Evolutionary conservation across 2,888 invertebrate species (phyloP), one percentile per base, ranked within the genome.

Genomic region (Chamaedrilus cognettii): DNA sequence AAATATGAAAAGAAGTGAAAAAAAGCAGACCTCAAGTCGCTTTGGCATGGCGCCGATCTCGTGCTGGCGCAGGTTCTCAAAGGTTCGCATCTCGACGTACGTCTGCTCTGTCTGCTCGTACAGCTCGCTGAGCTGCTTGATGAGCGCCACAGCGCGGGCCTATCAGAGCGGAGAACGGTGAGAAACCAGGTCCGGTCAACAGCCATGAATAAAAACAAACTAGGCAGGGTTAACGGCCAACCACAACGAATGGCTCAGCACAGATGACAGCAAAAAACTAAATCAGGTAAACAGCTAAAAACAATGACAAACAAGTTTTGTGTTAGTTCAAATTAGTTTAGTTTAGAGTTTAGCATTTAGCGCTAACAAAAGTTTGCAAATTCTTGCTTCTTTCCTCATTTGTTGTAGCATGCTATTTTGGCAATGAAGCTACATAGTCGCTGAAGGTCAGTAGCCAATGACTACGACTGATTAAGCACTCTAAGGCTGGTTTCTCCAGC

Each of bases 31-130:
- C 87, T 93, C 93, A 79, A 96, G 88, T 79, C 97, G 88, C 71
- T 94, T 89, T 0, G 96, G 94, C 77, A 97, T 89, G 30, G 96
- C 97, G 28, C 90, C 89, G 75, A 90, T 89, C 85, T 98, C 97
- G 82, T 95, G 93, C 64, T 91, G 90, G 71, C 93, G 90, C 51
- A 98, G 87, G 83, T 93, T 92, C 78, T 91, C 90, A 82, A 96
- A 97, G 0, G 96, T 96, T 35, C 93, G 92, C 70, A 92, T 84
- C 79, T 99, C 97, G 65, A 97, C 87, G 74, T 90, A 88, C 5
- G 92, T 90, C 80, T 94, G 93, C 79, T 99, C 97, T 61, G 92
- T 89, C 82, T 96, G 95, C 72, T 95, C 94, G 78, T 77, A 77
- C n/a, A 81, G 67, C 52, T 85, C 85, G 11, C 81, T 77, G 1